These are phyloP conservation scores for Euspilapteryx auroguttella DNA, from an alignment of 2,888 invertebrate genomes.

Conservation along the genomic window DNA sequence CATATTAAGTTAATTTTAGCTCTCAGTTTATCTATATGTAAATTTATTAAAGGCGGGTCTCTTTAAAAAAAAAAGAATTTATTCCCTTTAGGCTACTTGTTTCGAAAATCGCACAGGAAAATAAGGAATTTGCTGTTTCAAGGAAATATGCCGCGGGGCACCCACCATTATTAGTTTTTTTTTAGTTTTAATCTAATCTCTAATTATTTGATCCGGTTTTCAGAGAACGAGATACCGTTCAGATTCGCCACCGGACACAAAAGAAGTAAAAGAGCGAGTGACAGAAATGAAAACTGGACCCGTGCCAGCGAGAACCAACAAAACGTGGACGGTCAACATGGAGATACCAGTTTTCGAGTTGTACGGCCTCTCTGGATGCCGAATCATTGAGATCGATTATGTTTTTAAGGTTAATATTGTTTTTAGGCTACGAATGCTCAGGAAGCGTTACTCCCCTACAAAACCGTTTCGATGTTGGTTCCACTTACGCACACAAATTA, in stretches of 20 bases:
- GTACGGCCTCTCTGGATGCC: constrained; percentile 68
- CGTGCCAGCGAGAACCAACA: constrained; percentile 56
- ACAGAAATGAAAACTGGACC: constrained; percentile 50
- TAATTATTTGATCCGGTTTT: not conserved
- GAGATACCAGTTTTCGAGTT: constrained; percentile 70
- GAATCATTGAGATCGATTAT: constrained; percentile 70
- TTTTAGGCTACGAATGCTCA: not conserved
- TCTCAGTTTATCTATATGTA: too few species aligned
- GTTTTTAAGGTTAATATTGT: constrained; percentile 38
- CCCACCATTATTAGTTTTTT: too few species aligned
- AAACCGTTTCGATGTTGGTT: too few species aligned
- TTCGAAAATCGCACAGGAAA: too few species aligned
- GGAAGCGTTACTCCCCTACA: too few species aligned
- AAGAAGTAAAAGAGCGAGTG: constrained; percentile 14
- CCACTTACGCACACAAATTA: too few species aligned
- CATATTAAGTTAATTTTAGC: too few species aligned
- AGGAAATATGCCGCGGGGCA: too few species aligned
- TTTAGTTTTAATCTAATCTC: constrained; percentile 1
- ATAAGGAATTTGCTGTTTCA: too few species aligned
- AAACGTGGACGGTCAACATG: constrained; percentile 66
- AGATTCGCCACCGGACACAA: constrained; percentile 14
- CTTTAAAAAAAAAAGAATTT: too few species aligned
- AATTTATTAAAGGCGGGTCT: too few species aligned
- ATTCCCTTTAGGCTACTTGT: too few species aligned
- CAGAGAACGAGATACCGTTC: constrained; percentile 25